A percentile compares a stretch with the other conserved stretches of the same genome.
Conservation (phyloP, 2,797 vertebrate genomes). For the Eleutherodactylus coqui region DNA sequence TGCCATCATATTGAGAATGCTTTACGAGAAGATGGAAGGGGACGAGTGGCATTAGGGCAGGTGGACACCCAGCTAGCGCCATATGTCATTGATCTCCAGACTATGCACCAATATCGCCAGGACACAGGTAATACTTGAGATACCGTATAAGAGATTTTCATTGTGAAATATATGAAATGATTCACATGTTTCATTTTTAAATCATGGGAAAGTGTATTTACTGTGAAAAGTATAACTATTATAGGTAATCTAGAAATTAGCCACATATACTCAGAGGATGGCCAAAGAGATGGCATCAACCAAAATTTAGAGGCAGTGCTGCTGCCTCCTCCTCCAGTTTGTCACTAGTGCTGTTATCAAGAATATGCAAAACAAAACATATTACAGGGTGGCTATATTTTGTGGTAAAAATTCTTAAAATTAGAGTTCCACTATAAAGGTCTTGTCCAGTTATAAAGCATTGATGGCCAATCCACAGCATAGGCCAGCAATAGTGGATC, state of each 20-base stretch:
- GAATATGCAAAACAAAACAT: neutral
- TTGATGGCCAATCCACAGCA: too few species aligned
- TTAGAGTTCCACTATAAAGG: too few species aligned
- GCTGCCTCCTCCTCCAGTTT: neutral
- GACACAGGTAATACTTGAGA: conserved; percentile 86
- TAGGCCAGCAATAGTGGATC: too few species aligned
- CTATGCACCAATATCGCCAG: conserved; percentile 97
- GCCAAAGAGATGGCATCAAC: neutral
- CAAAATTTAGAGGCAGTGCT: neutral
- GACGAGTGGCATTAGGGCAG: conserved; percentile 91
- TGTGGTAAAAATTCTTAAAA: too few species aligned
- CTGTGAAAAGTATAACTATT: neutral
- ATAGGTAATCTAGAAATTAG: neutral
- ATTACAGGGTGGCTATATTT: neutral
- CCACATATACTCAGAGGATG: neutral
- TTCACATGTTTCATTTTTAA: neutral
- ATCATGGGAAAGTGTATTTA: neutral
- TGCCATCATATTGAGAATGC: conserved; percentile 96
- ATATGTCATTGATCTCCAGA: conserved; percentile 95
- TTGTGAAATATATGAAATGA: neutral
- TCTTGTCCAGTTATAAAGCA: too few species aligned
- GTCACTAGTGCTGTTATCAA: neutral
- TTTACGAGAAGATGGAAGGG: conserved; percentile 88
- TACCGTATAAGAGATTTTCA: neutral
- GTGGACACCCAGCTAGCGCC: conserved; percentile 89